Evolutionary conservation across 2,113 vertebrate species (phyloP).

Genomic region (Arvicanthis niloticus): DNA sequence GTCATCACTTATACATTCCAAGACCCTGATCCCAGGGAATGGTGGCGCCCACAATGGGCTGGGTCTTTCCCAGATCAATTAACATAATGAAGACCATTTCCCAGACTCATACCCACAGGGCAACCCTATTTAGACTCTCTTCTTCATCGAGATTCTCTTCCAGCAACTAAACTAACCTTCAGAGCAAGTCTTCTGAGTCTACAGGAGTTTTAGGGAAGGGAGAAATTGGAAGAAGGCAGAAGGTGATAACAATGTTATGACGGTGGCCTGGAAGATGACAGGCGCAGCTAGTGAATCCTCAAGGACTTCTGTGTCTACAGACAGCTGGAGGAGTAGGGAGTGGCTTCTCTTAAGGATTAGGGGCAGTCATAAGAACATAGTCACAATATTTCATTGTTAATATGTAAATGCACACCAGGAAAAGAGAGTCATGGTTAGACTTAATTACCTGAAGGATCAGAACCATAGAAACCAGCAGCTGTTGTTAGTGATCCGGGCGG

Average conservation of each 20-base stretch:
- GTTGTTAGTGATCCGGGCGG: conserved; percentile 89
- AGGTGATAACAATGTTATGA: not conserved
- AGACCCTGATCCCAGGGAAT: not conserved
- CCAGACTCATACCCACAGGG: not conserved
- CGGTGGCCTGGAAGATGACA: not conserved
- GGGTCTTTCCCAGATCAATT: not conserved
- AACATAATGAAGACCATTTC: not conserved
- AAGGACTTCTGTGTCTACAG: not conserved
- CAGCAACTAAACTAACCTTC: not conserved
- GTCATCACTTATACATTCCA: not conserved
- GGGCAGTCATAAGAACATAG: not conserved
- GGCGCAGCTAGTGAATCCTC: not conserved
- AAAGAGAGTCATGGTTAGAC: not conserved
- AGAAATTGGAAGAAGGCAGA: not conserved
- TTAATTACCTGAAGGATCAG: conserved; percentile 91
- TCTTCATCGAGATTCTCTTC: not conserved
- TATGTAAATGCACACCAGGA: not conserved
- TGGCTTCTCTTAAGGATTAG: not conserved
- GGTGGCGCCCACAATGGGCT: not conserved
- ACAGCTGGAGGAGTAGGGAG: conserved; percentile 21
- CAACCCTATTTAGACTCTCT: not conserved
- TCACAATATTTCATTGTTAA: not conserved
- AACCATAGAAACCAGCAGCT: conserved; percentile 83
- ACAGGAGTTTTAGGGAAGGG: not conserved
- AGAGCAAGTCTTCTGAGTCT: not conserved